Percentiles rank a stretch among this genome's conserved stretches.
phyloP scores from a whole-genome alignment of 1,140 invertebrate species.

The Drosophila tristis region DNA sequence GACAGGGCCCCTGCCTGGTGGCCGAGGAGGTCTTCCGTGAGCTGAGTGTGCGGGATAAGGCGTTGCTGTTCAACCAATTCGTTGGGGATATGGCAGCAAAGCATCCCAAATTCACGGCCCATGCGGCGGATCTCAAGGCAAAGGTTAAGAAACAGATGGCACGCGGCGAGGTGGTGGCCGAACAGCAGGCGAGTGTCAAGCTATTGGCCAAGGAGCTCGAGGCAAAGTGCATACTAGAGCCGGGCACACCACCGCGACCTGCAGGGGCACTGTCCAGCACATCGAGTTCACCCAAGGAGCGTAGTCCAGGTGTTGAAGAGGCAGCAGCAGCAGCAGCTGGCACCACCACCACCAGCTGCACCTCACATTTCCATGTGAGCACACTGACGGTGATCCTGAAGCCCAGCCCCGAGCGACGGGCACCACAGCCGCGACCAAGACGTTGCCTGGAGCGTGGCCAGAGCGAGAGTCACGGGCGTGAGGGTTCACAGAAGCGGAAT shows the following conservation, averaged over 20 bases:
- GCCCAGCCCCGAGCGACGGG: conserved; percentile 55
- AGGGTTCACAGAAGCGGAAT: conserved; percentile 57
- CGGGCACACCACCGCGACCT: conserved; percentile 2
- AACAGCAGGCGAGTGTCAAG: conserved; percentile 71
- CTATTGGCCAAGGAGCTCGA: conserved; percentile 68
- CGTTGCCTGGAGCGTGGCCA: conserved; percentile 19
- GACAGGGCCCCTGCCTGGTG: conserved; percentile 53
- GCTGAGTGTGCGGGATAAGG: conserved; percentile 78
- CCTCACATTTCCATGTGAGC: conserved; percentile 58
- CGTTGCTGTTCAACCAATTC: conserved; percentile 73
- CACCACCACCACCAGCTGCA: neutral
- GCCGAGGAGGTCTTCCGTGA: conserved; percentile 77
- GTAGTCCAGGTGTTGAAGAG: no score
- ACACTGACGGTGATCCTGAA: conserved; percentile 74
- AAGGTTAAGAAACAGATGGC: conserved; percentile 68
- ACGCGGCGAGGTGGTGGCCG: conserved; percentile 64
- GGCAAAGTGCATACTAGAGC: conserved; percentile 58
- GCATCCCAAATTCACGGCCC: conserved; percentile 71
- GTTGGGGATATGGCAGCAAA: conserved; percentile 71
- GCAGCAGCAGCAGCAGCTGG: neutral
- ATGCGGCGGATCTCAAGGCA: conserved; percentile 56
- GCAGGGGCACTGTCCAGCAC: neutral
- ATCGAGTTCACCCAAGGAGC: neutral
- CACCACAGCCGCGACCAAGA: neutral
- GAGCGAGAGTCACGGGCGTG: neutral